phyloP scores from a whole-genome alignment of 2,888 invertebrate species.

The Xiphydria camelus region DNA sequence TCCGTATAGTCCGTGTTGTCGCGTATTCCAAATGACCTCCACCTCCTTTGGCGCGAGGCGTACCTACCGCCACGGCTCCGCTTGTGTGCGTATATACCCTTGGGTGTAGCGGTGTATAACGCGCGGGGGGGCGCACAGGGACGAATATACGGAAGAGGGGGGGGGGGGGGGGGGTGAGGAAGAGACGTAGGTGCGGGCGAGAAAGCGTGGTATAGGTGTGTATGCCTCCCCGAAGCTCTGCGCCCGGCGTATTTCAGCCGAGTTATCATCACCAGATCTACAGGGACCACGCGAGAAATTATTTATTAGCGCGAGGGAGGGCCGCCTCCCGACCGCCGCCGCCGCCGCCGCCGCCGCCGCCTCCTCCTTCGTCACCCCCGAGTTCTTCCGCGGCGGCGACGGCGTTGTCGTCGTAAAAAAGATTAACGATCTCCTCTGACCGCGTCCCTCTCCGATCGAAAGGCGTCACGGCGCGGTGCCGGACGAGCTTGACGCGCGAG shows the following conservation, averaged over 20 bases:
- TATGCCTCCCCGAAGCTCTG: constrained; percentile 36
- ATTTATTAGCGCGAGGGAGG: constrained; percentile 56
- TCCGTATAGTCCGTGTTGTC: constrained; percentile 28
- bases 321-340: constrained; percentile 38
- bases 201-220: background rate
- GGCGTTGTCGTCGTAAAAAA: constrained; percentile 45
- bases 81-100: background rate
- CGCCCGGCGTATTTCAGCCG: constrained; percentile 53
- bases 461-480: no score
- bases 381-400: constrained; percentile 37
- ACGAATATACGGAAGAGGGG: no score
- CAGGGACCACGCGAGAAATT: constrained; percentile 56
- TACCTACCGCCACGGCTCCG: constrained; percentile 1
- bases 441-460: constrained; percentile 14
- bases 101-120: constrained; percentile 9
- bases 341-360: background rate
- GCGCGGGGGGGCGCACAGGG: constrained; percentile 15
- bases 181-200: no score
- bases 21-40: constrained; percentile 43
- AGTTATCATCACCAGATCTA: constrained; percentile 58
- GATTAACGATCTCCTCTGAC: constrained; percentile 47
- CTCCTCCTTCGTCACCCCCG: constrained; percentile 43
- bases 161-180: no score
- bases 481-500: no score
- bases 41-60: constrained; percentile 20